Evolutionary conservation across 2,113 vertebrate species (phyloP).

Genomic region (Columbina picui): DNA sequence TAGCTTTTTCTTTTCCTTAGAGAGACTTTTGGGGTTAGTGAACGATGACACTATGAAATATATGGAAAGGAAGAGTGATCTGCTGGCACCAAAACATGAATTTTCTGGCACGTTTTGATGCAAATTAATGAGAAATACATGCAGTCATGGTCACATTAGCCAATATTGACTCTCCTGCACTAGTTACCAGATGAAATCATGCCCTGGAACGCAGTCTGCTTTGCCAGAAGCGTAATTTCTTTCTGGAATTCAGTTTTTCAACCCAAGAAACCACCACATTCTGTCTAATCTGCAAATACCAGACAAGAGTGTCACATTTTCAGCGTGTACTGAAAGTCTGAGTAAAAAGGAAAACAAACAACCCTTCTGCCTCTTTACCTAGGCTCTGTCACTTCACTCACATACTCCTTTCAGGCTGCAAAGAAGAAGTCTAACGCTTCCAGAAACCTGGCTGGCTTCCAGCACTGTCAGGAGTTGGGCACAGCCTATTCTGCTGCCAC

Average conservation of each 20-base stretch:
- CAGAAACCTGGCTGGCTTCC: not conserved
- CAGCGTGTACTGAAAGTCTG: not conserved
- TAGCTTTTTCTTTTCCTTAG: not conserved
- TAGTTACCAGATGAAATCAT: conserved; percentile 45
- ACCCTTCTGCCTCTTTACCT: not conserved
- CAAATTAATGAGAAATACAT: conserved; percentile 63
- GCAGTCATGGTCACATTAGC: conserved; percentile 2
- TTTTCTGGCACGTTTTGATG: conserved; percentile 41
- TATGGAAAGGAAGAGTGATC: conserved; percentile 29
- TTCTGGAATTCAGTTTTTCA: conserved; percentile 47
- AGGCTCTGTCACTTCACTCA: not conserved
- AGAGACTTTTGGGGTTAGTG: not conserved
- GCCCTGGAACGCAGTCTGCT: conserved; percentile 45
- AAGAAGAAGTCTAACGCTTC: not conserved
- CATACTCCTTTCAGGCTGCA: not conserved
- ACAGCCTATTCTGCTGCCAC: not conserved
- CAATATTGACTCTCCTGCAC: conserved; percentile 35
- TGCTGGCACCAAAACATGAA: not conserved
- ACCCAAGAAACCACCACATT: conserved; percentile 17
- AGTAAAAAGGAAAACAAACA: conserved; percentile 20
- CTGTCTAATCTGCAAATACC: conserved; percentile 40
- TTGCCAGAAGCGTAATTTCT: conserved; percentile 55
- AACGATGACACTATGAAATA: conserved; percentile 31
- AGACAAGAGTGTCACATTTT: conserved; percentile 34
- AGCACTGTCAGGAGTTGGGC: not conserved